Conservation (phyloP, 2,888 invertebrate genomes). For the Nephrotoma appendiculata region DNA sequence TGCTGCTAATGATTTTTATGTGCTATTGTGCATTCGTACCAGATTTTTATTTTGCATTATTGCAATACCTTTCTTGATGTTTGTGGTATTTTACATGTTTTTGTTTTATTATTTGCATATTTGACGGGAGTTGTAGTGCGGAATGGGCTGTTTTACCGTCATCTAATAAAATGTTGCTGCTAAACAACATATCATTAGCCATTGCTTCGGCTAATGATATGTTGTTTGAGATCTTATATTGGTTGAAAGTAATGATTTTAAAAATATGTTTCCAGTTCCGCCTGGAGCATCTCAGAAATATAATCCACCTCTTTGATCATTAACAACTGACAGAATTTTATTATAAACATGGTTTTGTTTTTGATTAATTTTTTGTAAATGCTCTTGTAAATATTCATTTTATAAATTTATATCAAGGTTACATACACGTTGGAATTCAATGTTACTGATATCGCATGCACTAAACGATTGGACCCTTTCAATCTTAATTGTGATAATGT, state of each 20-base stretch:
- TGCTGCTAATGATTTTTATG: too few species aligned
- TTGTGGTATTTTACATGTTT: too few species aligned
- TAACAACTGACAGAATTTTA: not conserved
- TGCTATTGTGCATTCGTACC: too few species aligned
- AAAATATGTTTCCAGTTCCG: slow-evolving; percentile 11
- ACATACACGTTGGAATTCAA: slow-evolving; percentile 15
- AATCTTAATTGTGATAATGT: slow-evolving; percentile 14
- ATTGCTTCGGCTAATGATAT: slow-evolving; percentile 10
- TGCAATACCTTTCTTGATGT: too few species aligned
- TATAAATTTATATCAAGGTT: slow-evolving; percentile 13
- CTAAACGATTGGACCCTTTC: slow-evolving; percentile 15
- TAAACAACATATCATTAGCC: not conserved
- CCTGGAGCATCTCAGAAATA: slow-evolving; percentile 9
- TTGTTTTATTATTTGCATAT: too few species aligned
- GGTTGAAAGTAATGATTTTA: slow-evolving; percentile 4
- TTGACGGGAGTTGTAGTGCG: slow-evolving; percentile 12
- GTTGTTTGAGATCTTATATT: slow-evolving; percentile 3
- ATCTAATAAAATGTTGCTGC: slow-evolving; percentile 9
- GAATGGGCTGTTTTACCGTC: slow-evolving; percentile 20
- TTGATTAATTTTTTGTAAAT: slow-evolving; percentile 6
- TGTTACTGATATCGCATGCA: slow-evolving; percentile 13
- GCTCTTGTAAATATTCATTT: not conserved
- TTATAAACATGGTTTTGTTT: slow-evolving; percentile 15
- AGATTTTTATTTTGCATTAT: too few species aligned
- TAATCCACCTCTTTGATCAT: slow-evolving; percentile 10